These are phyloP conservation scores for Amorpha juglandis DNA, from an alignment of 2,888 invertebrate genomes.

Conservation along the genomic window DNA sequence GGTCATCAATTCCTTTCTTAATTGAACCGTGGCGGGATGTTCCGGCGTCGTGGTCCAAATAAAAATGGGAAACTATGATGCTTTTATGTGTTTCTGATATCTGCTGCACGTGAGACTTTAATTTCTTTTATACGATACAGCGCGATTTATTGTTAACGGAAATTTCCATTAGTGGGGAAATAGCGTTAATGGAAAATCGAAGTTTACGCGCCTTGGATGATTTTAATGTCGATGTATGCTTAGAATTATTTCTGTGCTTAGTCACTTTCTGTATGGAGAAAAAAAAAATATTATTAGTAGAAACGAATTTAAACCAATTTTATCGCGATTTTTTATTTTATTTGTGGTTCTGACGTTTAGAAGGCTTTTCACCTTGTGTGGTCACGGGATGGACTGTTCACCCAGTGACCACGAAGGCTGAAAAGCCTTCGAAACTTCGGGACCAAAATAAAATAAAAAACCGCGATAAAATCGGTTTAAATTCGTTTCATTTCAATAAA, in stretches of 20 bases:
- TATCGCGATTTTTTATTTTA: no score
- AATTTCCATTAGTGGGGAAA: background rate
- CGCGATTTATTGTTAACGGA: background rate
- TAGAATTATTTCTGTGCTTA: background rate
- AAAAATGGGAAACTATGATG: constrained; percentile 52
- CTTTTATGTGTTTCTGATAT: constrained; percentile 51
- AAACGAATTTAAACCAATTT: no score
- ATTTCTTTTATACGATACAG: background rate
- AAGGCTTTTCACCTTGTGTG: no score
- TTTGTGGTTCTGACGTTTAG: no score
- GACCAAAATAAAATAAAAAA: no score
- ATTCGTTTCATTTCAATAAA: no score
- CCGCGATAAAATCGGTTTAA: no score
- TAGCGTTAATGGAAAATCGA: background rate
- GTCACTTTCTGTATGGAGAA: background rate
- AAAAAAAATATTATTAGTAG: no score
- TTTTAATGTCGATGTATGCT: background rate
- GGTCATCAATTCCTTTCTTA: constrained; percentile 51
- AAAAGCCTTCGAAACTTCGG: no score
- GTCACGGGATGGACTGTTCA: no score
- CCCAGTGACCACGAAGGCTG: no score
- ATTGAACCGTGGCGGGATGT: constrained; percentile 46
- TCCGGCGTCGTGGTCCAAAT: constrained; percentile 37
- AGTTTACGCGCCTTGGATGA: background rate
- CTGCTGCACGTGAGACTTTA: constrained; percentile 34